Evolutionary conservation across 1,140 invertebrate species (phyloP).

Genomic region (Calliopsis andreniformis): DNA sequence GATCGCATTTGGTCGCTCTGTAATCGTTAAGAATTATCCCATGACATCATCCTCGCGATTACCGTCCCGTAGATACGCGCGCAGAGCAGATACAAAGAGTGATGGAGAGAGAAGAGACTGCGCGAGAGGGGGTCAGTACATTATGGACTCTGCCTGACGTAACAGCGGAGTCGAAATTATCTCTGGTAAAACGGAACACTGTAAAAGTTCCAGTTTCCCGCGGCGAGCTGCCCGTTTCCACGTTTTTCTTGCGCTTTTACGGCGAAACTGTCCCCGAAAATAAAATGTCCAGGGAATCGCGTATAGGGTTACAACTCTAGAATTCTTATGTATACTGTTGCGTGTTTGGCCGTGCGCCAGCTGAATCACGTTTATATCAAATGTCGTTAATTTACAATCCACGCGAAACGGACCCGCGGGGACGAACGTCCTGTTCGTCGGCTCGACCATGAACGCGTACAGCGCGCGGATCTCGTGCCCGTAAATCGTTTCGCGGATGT

Average conservation of each 20-base stretch:
- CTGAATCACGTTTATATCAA: constrained; percentile 48
- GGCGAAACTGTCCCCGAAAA: constrained; percentile 26
- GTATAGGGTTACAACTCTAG: constrained; percentile 36
- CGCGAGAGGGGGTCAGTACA: neutral
- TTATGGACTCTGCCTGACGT: constrained; percentile 47
- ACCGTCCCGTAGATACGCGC: constrained; percentile 17
- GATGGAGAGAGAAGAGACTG: too few species aligned
- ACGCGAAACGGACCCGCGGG: constrained; percentile 19
- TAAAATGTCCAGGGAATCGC: constrained; percentile 27
- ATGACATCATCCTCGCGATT: constrained; percentile 57
- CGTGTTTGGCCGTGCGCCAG: constrained; percentile 37
- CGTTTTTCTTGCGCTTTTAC: constrained; percentile 37
- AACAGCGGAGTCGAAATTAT: constrained; percentile 47
- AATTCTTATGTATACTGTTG: constrained; percentile 41
- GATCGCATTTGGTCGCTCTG: constrained; percentile 16
- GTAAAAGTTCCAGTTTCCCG: constrained; percentile 19
- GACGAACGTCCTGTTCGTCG: constrained; percentile 4
- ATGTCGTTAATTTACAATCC: constrained; percentile 44
- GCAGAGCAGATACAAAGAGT: constrained; percentile 11
- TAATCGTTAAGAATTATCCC: constrained; percentile 56
- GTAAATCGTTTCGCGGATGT: constrained; percentile 46
- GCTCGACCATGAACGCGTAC: neutral
- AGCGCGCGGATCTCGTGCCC: neutral
- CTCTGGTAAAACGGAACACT: constrained; percentile 8
- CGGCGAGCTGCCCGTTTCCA: constrained; percentile 3